Evolutionary conservation across 2,888 invertebrate species (phyloP).

Genomic region (Archaeoteleia sp.): DNA sequence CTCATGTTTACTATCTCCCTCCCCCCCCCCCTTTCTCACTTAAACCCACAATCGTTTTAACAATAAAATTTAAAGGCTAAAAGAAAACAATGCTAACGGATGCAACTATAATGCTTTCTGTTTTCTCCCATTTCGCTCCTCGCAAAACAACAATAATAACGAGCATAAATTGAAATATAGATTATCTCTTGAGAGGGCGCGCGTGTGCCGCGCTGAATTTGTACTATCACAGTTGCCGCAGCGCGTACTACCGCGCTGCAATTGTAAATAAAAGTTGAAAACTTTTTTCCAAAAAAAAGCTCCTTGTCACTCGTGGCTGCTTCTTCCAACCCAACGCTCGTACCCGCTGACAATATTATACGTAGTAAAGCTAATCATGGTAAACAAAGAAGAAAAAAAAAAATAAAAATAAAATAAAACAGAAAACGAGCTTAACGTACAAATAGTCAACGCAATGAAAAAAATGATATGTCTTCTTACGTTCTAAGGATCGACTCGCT

Average conservation of each 20-base stretch:
- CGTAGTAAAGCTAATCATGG: conserved; percentile 26
- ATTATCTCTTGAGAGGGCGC: conserved; percentile 10
- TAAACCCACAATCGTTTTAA: no score
- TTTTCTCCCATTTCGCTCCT: no score
- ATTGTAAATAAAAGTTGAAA: conserved; percentile 23
- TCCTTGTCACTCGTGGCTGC: background rate
- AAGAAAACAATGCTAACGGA: no score
- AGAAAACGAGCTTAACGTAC: conserved; percentile 34
- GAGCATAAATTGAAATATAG: conserved; percentile 19
- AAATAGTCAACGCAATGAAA: conserved; percentile 43
- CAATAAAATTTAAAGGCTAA: no score
- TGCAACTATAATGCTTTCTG: no score
- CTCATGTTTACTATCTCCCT: no score
- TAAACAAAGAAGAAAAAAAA: conserved; percentile 20
- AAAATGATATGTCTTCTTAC: conserved; percentile 67
- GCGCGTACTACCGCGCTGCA: conserved; percentile 11
- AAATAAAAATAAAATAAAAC: no score
- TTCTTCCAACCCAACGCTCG: conserved; percentile 58
- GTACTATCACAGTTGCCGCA: conserved; percentile 47
- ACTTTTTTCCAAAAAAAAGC: background rate
- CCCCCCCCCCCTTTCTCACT: no score
- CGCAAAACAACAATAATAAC: conserved; percentile 13
- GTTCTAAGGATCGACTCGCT: conserved; percentile 57
- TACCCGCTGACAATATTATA: conserved; percentile 53
- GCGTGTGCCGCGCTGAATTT: conserved; percentile 13